A percentile compares a stretch with the other conserved stretches of the same genome.
phyloP scores from a whole-genome alignment of 2,797 vertebrate species.

The Loris lydekkerianus region DNA sequence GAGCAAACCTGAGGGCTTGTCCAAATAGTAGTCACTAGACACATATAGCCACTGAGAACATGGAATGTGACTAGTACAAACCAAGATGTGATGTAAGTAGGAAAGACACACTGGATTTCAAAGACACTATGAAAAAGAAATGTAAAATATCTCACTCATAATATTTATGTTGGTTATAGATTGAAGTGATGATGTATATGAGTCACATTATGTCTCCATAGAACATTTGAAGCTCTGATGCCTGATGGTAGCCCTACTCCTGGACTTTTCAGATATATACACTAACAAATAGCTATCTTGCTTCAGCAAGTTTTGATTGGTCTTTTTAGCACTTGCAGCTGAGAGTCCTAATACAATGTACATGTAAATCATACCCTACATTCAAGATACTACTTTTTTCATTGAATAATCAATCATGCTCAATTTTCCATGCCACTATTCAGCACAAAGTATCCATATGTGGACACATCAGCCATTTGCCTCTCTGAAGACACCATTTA shows the following conservation, averaged over 20 bases:
- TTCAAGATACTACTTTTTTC: background rate
- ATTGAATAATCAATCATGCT: background rate
- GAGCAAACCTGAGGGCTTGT: background rate
- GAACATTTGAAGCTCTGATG: background rate
- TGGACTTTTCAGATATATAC: background rate
- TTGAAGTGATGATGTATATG: background rate
- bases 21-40: background rate
- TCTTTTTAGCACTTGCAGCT: background rate
- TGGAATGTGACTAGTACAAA: background rate
- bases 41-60: background rate
- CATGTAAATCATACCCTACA: background rate
- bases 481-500: background rate
- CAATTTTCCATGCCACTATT: background rate
- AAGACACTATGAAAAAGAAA: background rate
- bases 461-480: background rate
- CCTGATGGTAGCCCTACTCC: background rate
- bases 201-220: background rate
- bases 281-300: background rate
- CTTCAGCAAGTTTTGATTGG: constrained; percentile 35
- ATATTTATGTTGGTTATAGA: background rate
- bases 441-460: background rate
- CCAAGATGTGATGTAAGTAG: background rate
- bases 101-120: background rate
- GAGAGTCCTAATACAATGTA: background rate
- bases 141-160: background rate